Evolutionary conservation across 2,797 vertebrate genomes (phyloP).

Genomic region (Falco biarmicus): DNA sequence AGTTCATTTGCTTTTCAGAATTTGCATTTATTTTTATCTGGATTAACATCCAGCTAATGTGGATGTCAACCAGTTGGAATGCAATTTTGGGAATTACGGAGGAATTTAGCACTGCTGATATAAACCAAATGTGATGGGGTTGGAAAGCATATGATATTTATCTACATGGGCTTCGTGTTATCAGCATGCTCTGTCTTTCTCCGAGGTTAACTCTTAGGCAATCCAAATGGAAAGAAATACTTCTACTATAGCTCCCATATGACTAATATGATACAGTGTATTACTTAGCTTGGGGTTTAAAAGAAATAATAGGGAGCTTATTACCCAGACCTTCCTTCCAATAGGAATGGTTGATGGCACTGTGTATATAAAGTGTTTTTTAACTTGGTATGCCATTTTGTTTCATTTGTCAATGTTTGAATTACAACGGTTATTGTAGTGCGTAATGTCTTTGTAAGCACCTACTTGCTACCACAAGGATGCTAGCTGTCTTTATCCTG

Average conservation of each 20-base stretch:
- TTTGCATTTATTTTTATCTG: slow-evolving; percentile 73
- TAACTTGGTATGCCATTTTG: background rate
- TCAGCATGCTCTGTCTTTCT: background rate
- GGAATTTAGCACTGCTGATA: slow-evolving; percentile 72
- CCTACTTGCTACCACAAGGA: background rate
- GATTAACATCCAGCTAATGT: slow-evolving; percentile 75
- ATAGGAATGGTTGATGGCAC: background rate
- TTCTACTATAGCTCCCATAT: background rate
- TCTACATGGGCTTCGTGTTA: slow-evolving; percentile 39
- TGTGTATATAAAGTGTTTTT: background rate
- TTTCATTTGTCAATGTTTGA: background rate
- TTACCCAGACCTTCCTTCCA: background rate
- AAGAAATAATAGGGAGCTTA: background rate
- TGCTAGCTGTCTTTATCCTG: background rate
- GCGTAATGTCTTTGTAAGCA: background rate
- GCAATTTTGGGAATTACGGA: slow-evolving; percentile 65
- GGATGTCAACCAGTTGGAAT: slow-evolving; percentile 76
- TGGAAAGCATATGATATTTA: slow-evolving; percentile 55
- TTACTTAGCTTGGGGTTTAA: background rate
- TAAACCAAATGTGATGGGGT: slow-evolving; percentile 75
- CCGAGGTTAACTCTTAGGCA: slow-evolving; percentile 59
- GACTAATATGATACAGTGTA: background rate
- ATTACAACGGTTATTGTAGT: background rate
- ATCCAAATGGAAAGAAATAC: background rate
- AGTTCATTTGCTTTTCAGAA: slow-evolving; percentile 64